Percentiles rank a stretch among this genome's conserved stretches.
Evolutionary conservation across 2,113 vertebrate species (phyloP).

Genomic region (Xenotilapia longispinis): DNA sequence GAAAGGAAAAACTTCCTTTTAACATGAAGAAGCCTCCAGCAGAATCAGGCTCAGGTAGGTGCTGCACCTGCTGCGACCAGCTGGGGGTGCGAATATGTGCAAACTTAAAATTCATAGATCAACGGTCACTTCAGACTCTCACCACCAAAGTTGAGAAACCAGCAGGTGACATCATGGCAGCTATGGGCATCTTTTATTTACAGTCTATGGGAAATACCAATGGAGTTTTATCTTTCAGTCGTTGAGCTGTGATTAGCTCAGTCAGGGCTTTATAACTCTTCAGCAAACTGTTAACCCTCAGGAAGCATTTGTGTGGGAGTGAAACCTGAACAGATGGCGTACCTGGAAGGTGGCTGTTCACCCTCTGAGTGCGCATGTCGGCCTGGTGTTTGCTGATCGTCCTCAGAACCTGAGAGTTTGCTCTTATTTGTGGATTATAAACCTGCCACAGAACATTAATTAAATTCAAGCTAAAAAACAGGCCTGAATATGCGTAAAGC

Average conservation of each 20-base stretch:
- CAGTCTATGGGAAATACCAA: not conserved
- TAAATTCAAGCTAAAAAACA: not conserved
- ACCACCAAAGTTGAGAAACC: not conserved
- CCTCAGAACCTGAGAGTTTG: slow-evolving; percentile 84
- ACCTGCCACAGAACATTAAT: slow-evolving; percentile 65
- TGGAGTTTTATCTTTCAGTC: not conserved
- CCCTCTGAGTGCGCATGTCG: slow-evolving; percentile 75
- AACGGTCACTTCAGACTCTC: not conserved
- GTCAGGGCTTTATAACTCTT: not conserved
- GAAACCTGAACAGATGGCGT: not conserved
- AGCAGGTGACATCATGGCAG: not conserved
- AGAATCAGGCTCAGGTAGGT: not conserved
- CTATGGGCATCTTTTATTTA: not conserved
- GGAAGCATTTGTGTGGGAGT: not conserved
- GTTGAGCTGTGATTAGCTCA: not conserved
- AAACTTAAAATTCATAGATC: not conserved
- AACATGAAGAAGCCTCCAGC: not conserved
- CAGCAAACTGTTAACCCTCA: not conserved
- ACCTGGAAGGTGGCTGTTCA: slow-evolving; percentile 74
- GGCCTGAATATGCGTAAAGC: not conserved
- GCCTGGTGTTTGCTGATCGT: slow-evolving; percentile 89
- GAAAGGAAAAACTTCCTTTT: not conserved
- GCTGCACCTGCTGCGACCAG: not conserved
- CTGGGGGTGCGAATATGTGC: not conserved
- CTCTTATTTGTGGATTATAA: slow-evolving; percentile 89